phyloP scores from a whole-genome alignment of 2,113 vertebrate genomes.

The Ondatra zibethicus region DNA sequence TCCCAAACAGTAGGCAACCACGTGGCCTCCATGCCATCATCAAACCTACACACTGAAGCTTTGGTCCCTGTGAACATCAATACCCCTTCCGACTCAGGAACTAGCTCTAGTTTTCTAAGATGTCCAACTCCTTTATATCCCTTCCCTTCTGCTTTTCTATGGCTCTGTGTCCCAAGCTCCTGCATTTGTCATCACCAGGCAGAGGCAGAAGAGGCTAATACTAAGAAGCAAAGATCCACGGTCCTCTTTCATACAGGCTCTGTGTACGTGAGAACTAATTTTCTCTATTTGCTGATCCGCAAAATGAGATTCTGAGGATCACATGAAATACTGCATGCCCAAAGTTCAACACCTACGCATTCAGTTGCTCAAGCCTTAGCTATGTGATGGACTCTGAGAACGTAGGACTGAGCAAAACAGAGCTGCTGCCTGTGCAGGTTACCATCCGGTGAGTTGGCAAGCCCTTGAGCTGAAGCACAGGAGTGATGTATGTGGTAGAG shows the following conservation, averaged over 20 bases:
- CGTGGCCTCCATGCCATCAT: background rate
- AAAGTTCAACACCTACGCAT: background rate
- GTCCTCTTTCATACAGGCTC: background rate
- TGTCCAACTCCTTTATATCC: background rate
- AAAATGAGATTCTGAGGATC: background rate
- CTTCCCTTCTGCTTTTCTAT: background rate
- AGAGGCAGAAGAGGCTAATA: background rate
- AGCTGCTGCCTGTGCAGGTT: background rate
- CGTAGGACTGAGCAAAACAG: background rate
- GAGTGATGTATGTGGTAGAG: background rate
- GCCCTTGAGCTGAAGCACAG: background rate
- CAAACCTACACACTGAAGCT: background rate
- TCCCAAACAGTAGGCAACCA: background rate
- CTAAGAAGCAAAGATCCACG: constrained; percentile 14
- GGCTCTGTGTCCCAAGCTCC: background rate
- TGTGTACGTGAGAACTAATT: background rate
- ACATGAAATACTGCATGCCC: background rate
- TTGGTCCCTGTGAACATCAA: background rate
- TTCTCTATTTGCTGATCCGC: background rate
- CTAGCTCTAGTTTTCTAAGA: background rate
- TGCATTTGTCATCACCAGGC: background rate
- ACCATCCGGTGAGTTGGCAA: background rate
- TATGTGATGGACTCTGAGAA: background rate
- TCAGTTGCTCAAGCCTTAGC: background rate
- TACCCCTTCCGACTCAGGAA: constrained; percentile 2